These are phyloP conservation scores for Jordanella pulchra DNA, from an alignment of 2,797 vertebrate genomes.

Conservation along the genomic window DNA sequence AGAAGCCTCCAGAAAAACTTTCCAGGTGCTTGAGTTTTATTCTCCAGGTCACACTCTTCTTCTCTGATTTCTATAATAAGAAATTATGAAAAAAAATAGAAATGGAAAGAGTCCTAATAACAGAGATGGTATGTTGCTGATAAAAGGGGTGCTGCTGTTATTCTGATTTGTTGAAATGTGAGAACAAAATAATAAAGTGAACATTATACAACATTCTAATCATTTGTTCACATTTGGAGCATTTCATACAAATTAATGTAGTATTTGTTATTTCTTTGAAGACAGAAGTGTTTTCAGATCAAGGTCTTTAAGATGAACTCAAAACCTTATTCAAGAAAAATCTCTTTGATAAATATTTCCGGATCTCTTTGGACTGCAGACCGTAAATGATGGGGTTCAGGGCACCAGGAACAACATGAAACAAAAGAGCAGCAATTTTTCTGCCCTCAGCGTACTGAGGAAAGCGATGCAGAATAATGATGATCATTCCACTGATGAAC, in stretches of 20 bases:
- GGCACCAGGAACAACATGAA: conserved; percentile 32
- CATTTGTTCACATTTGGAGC: no score
- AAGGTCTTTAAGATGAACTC: not conserved
- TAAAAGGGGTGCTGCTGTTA: no score
- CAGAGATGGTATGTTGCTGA: no score
- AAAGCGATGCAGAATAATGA: conserved; percentile 69
- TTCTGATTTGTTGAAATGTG: no score
- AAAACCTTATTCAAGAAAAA: not conserved
- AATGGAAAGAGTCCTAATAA: no score
- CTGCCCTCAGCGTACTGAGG: conserved; percentile 24
- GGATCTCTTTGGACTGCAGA: conserved; percentile 7
- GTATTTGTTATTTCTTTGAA: not conserved
- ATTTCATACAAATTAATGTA: not conserved
- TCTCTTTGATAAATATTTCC: not conserved
- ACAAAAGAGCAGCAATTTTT: conserved; percentile 31
- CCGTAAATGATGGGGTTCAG: conserved; percentile 46
- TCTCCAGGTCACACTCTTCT: not conserved
- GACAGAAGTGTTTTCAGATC: not conserved
- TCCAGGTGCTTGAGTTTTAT: not conserved
- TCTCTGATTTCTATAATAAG: not conserved
- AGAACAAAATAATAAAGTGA: no score
- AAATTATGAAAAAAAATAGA: no score
- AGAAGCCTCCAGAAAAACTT: not conserved
- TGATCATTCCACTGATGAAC: conserved; percentile 5
- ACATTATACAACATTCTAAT: no score